phyloP scores from a whole-genome alignment of 2,113 vertebrate genomes.

The Bombycilla garrulus region DNA sequence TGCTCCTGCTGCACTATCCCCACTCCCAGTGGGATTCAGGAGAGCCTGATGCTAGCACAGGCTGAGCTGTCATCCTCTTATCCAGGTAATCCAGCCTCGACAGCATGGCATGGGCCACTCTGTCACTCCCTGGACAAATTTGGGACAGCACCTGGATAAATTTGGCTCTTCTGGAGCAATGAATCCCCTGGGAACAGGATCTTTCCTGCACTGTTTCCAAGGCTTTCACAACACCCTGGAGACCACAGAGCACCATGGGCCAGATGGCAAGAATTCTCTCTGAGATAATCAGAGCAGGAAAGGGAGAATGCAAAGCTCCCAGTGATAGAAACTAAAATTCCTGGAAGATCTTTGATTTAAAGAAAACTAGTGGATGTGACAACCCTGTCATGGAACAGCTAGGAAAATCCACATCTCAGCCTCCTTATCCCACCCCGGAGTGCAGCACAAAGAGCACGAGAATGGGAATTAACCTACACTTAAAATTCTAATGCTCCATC shows the following conservation, averaged over 20 bases:
- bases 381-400: neutral
- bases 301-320: neutral
- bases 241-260: neutral
- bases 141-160: neutral
- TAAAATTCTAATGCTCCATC: neutral
- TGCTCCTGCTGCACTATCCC: fast-evolving
- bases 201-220: neutral
- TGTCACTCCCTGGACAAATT: neutral
- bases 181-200: neutral
- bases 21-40: neutral
- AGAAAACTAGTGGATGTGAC: neutral
- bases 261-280: neutral
- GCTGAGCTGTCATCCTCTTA: neutral
- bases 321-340: neutral
- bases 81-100: neutral
- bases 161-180: neutral
- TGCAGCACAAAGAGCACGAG: neutral
- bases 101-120: fast-evolving
- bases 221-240: neutral
- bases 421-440: neutral
- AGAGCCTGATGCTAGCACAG: neutral
- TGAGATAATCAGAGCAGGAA: neutral
- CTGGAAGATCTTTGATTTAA: neutral
- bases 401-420: neutral
- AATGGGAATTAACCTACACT: neutral